phyloP scores from a whole-genome alignment of 1,140 invertebrate genomes.

The Leptinotarsa undecemlineata region DNA sequence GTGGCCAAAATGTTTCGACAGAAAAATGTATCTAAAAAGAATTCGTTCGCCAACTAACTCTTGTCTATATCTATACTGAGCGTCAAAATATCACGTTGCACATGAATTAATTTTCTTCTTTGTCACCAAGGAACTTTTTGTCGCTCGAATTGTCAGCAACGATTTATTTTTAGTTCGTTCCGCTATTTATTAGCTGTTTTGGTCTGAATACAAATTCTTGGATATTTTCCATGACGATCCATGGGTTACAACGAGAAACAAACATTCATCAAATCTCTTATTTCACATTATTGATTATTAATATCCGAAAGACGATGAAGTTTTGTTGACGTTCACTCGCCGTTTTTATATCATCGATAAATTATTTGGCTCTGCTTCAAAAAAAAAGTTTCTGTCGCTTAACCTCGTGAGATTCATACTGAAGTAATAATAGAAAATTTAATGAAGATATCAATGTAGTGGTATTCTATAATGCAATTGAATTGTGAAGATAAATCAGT shows the following conservation, averaged over 20 bases:
- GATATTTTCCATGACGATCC: background rate
- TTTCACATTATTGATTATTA: background rate
- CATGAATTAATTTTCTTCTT: no score
- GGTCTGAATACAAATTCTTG: background rate
- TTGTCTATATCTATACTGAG: no score
- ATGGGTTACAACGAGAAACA: background rate
- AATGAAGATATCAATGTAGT: no score
- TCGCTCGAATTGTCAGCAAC: background rate
- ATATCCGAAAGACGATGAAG: background rate
- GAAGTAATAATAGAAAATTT: background rate
- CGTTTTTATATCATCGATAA: background rate
- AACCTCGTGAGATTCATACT: background rate
- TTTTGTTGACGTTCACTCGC: background rate
- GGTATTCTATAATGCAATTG: no score
- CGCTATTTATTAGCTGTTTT: conserved; percentile 9
- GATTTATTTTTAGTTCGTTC: conserved; percentile 9
- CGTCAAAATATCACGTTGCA: no score
- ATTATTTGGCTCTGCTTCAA: background rate
- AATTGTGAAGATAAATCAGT: no score
- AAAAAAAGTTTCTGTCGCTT: background rate
- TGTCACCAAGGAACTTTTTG: background rate
- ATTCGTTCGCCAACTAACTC: no score
- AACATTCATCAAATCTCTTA: background rate
- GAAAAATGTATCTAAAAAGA: no score
- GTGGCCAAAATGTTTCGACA: no score